phyloP scores from a whole-genome alignment of 2,113 vertebrate species.

The Acinonyx jubatus region DNA sequence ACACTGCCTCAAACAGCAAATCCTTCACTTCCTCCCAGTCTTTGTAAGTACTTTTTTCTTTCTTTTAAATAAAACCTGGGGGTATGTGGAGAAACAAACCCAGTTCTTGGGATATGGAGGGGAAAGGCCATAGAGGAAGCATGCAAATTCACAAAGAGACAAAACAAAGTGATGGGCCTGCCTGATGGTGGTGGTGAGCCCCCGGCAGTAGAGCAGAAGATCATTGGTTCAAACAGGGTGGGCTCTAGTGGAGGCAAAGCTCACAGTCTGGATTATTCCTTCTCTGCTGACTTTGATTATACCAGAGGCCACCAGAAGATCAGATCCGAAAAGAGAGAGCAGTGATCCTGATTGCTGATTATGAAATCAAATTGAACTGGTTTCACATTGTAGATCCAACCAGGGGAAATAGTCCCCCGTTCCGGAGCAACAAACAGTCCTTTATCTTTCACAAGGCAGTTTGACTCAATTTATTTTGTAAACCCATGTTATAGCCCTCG shows the following conservation, averaged over 20 bases:
- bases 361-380: not conserved
- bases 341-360: not conserved
- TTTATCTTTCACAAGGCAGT: not conserved
- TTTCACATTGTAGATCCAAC: not conserved
- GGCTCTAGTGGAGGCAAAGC: not conserved
- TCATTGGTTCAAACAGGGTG: too few species aligned
- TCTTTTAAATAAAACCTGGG: not conserved
- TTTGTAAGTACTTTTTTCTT: slow-evolving; percentile 86
- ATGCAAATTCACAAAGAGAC: not conserved
- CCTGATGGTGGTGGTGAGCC: not conserved
- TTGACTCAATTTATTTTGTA: not conserved
- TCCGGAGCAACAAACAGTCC: not conserved
- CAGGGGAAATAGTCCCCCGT: not conserved
- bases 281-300: not conserved
- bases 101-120: not conserved
- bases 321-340: not conserved
- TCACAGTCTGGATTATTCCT: not conserved
- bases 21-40: slow-evolving; percentile 91
- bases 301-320: not conserved
- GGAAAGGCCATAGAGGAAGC: not conserved
- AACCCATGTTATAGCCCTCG: not conserved
- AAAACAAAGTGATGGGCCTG: not conserved
- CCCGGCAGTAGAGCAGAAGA: not conserved
- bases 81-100: not conserved
- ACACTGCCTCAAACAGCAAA: slow-evolving; percentile 83